Conservation (phyloP, 2,113 vertebrate genomes). For the Pseudopipra pipra region DNA sequence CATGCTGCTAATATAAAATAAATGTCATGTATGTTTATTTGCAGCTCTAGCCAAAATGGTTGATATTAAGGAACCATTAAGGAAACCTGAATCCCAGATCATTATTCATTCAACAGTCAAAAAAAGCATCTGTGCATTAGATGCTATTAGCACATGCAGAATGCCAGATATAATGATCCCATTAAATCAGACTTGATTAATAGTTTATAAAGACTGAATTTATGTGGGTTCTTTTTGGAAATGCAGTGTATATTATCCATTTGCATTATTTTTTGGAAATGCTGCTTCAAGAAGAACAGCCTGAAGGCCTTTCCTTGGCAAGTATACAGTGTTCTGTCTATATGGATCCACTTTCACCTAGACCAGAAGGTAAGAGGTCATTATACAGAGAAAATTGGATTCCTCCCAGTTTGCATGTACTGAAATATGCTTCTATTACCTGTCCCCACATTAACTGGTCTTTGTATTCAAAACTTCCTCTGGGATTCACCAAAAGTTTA, state of each 20-base stretch:
- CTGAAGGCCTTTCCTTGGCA: neutral
- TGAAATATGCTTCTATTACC: neutral
- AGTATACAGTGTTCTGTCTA: neutral
- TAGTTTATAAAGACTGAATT: conserved; percentile 71
- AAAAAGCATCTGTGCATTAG: conserved; percentile 65
- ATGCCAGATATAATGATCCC: conserved; percentile 77
- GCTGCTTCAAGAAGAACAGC: conserved; percentile 24
- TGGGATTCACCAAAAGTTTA: neutral
- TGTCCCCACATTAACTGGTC: neutral
- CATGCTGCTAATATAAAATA: conserved; percentile 67
- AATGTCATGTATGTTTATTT: conserved; percentile 66
- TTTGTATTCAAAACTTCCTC: neutral
- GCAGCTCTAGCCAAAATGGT: conserved; percentile 56
- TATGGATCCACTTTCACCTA: neutral
- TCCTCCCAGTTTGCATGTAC: neutral
- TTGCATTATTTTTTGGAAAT: conserved; percentile 46
- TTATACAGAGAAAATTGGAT: neutral
- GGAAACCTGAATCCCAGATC: conserved; percentile 68
- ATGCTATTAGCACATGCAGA: conserved; percentile 71
- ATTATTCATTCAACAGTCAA: conserved; percentile 74
- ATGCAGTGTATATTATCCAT: conserved; percentile 46
- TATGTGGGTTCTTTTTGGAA: conserved; percentile 66
- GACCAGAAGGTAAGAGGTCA: conserved; percentile 23
- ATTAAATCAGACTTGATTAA: conserved; percentile 76
- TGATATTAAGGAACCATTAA: conserved; percentile 76